Conservation (phyloP, 1,140 invertebrate genomes). For the Planococcus citri region DNA sequence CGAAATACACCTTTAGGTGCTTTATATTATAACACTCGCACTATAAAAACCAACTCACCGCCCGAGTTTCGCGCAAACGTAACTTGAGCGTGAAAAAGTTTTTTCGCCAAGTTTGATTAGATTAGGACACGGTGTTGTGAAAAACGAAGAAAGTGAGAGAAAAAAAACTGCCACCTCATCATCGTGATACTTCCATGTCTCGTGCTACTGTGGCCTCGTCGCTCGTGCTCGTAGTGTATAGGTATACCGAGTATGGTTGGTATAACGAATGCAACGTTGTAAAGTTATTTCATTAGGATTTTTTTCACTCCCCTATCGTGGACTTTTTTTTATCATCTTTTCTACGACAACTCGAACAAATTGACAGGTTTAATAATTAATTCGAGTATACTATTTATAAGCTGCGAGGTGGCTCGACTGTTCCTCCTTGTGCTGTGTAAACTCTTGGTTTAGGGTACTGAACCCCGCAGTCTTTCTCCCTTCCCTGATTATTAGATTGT, state of each 20-base stretch:
- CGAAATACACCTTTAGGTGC: no score
- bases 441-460: no score
- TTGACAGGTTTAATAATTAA: neutral
- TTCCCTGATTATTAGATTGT: no score
- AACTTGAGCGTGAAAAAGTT: neutral
- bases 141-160: no score
- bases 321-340: neutral
- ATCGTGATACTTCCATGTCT: no score
- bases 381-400: neutral
- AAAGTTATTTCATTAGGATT: neutral
- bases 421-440: no score
- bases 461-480: no score
- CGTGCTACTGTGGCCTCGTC: no score
- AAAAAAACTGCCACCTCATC: neutral
- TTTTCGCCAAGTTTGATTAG: neutral
- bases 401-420: neutral
- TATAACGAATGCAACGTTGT: neutral
- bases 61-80: neutral
- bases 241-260: no score
- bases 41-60: no score
- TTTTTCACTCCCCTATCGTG: neutral
- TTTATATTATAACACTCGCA: no score
- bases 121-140: neutral
- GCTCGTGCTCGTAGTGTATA: no score
- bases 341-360: neutral